Conservation (phyloP, 2,113 vertebrate genomes). For the Galbula dea region DNA sequence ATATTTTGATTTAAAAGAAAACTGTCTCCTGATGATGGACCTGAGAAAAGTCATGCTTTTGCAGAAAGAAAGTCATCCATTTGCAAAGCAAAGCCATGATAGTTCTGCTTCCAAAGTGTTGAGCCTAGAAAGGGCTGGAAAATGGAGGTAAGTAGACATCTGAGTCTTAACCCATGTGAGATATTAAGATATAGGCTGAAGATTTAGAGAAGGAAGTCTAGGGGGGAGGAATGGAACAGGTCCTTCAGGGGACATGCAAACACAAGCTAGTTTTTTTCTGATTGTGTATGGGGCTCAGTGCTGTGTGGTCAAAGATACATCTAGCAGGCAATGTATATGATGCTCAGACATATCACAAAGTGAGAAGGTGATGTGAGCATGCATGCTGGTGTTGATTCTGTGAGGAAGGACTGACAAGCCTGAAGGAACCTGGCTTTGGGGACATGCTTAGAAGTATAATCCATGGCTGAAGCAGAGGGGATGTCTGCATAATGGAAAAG, state of each 20-base stretch:
- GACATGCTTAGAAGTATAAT: background rate
- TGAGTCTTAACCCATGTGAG: background rate
- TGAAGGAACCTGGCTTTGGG: background rate
- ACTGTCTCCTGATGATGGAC: background rate
- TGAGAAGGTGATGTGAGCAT: background rate
- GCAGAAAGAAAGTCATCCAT: background rate
- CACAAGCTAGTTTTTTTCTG: background rate
- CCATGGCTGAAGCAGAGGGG: background rate
- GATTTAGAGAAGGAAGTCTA: background rate
- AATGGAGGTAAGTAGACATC: background rate
- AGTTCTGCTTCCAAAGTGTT: background rate
- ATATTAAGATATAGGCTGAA: background rate
- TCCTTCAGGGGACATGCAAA: background rate
- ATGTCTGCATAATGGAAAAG: background rate
- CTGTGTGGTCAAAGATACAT: background rate
- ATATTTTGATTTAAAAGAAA: background rate
- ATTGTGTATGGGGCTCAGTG: background rate
- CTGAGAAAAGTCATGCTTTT: background rate
- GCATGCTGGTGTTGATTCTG: background rate
- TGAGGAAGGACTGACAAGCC: background rate
- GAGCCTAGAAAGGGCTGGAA: background rate
- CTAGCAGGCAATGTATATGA: background rate
- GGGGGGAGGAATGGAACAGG: background rate
- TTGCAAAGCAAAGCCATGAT: background rate
- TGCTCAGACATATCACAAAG: background rate